These are phyloP conservation scores for Pseudococcus longispinus DNA, from an alignment of 2,888 invertebrate species.

Conservation along the genomic window DNA sequence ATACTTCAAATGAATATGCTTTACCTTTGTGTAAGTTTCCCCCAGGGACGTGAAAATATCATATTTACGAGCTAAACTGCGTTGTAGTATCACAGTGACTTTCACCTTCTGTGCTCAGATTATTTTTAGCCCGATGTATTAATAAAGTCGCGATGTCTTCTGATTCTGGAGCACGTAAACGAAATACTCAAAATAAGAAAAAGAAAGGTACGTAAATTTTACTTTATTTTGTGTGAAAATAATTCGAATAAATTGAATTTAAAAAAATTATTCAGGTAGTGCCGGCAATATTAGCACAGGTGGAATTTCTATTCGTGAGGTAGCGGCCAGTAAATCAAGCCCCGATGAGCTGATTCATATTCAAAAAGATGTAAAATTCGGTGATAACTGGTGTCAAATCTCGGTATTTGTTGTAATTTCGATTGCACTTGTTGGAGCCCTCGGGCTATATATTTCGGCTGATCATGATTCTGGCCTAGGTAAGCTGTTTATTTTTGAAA, in stretches of 20 bases:
- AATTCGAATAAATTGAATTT: not conserved
- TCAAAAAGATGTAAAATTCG: constrained; percentile 68
- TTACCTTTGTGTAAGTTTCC: not conserved
- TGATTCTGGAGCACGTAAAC: constrained; percentile 84
- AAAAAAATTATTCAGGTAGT: not conserved
- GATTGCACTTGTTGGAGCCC: not conserved
- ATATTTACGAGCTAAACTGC: not conserved
- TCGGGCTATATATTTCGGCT: not conserved
- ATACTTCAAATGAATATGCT: not conserved
- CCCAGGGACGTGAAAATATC: not conserved
- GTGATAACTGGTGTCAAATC: not conserved
- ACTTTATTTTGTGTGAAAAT: not conserved
- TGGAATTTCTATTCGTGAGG: not conserved
- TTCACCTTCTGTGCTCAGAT: constrained; percentile 27
- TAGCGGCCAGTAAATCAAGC: not conserved
- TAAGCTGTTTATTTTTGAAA: not conserved
- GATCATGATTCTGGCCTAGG: not conserved
- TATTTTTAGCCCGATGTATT: constrained; percentile 38
- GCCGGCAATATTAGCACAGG: not conserved
- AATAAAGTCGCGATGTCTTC: constrained; percentile 72
- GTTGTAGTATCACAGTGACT: constrained; percentile 2
- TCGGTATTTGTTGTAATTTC: not conserved
- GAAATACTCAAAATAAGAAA: constrained; percentile 75
- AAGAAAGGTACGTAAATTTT: constrained; percentile 65
- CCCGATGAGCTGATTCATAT: constrained; percentile 77